A percentile compares a stretch with the other conserved stretches of the same genome.
phyloP scores from a whole-genome alignment of 2,888 invertebrate species.

The Trichopoda pennipes region DNA sequence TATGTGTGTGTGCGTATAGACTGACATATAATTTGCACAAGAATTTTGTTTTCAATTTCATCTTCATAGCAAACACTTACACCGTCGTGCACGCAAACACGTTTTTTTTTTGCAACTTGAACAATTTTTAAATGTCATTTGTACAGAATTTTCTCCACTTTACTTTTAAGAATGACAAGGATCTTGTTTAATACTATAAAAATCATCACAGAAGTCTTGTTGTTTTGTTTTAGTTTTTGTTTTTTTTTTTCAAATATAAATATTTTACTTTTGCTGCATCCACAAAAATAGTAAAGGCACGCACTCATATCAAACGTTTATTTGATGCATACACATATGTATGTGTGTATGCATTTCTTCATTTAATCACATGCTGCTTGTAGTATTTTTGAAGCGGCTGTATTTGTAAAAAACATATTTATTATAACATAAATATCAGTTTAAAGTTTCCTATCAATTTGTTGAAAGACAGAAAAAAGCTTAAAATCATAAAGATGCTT shows the following conservation, averaged over 20 bases:
- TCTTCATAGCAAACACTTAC: constrained; percentile 23
- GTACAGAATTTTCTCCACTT: constrained; percentile 63
- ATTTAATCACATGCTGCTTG: neutral
- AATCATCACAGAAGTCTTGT: constrained; percentile 40
- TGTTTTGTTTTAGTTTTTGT: neutral
- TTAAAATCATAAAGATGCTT: constrained; percentile 39
- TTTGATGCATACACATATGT: too few relatives aligned
- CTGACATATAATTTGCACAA: constrained; percentile 9
- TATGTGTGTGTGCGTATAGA: neutral
- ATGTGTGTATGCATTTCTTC: neutral
- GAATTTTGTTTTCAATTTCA: constrained; percentile 51
- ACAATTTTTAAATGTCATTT: constrained; percentile 48
- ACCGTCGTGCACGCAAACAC: constrained; percentile 43
- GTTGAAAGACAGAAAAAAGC: constrained; percentile 33
- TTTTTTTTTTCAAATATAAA: neutral
- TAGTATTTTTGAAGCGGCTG: neutral
- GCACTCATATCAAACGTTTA: too few relatives aligned
- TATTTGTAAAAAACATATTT: constrained; percentile 34
- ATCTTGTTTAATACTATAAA: constrained; percentile 37
- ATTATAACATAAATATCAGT: constrained; percentile 59
- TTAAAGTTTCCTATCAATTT: constrained; percentile 39
- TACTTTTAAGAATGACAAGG: constrained; percentile 60
- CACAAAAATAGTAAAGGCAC: too few relatives aligned
- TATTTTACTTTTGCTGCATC: neutral
- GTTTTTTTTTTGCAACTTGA: constrained; percentile 37